A percentile compares a stretch with the other conserved stretches of the same genome.
These are phyloP conservation scores for Plodia interpunctella DNA, from an alignment of 1,140 invertebrate species.

Conservation along the genomic window DNA sequence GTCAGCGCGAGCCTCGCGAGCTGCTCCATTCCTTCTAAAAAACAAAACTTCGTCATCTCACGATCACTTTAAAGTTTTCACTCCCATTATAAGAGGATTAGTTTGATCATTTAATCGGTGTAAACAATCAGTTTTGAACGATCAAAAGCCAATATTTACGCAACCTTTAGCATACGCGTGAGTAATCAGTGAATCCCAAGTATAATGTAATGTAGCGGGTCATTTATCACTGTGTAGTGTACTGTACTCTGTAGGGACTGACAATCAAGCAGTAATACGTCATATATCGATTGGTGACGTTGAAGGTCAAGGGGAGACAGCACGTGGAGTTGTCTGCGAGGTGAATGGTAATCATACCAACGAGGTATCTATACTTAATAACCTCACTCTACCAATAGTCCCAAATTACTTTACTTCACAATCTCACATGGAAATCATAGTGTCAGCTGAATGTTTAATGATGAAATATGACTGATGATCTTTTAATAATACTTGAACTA, in stretches of 20 bases:
- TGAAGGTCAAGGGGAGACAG: constrained; percentile 51
- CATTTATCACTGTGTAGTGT: constrained; percentile 48
- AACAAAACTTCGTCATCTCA: constrained; percentile 18
- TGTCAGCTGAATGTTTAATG: neutral
- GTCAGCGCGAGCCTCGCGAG: constrained; percentile 79
- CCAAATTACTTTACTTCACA: constrained; percentile 13
- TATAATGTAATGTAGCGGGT: constrained; percentile 25
- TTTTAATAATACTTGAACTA: neutral
- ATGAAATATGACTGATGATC: neutral
- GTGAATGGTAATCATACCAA: constrained; percentile 27
- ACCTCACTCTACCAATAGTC: constrained; percentile 16
- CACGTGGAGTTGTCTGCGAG: constrained; percentile 27
- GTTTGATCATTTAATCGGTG: constrained; percentile 14
- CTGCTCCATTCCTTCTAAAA: constrained; percentile 86
- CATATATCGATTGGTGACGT: constrained; percentile 51
- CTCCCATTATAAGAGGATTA: neutral
- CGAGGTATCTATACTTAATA: constrained; percentile 24
- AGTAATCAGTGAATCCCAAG: constrained; percentile 20
- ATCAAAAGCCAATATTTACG: constrained; percentile 18
- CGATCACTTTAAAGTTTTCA: neutral
- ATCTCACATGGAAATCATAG: neutral
- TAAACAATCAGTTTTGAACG: constrained; percentile 21
- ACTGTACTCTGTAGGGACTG: constrained; percentile 30
- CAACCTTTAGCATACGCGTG: constrained; percentile 13
- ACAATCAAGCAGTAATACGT: constrained; percentile 34